A percentile compares a stretch with the other conserved stretches of the same genome.
Evolutionary conservation across 2,113 vertebrate species (phyloP).

Genomic region (Chloropsis cyanopogon): DNA sequence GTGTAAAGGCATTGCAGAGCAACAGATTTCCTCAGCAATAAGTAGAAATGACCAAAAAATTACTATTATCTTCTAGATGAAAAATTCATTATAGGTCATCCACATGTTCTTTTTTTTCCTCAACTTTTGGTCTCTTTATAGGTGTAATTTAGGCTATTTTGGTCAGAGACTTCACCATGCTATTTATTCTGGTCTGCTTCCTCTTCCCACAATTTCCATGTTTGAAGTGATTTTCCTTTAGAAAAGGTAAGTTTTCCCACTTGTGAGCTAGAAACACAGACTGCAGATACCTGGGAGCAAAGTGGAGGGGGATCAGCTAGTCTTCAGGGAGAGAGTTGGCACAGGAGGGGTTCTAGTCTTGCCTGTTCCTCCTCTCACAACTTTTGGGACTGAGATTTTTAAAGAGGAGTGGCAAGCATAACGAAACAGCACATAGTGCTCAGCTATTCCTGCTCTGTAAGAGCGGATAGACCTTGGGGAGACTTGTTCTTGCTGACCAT

Average conservation of each 20-base stretch:
- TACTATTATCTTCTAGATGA: neutral
- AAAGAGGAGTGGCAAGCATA: neutral
- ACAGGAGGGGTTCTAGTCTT: neutral
- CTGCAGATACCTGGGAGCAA: neutral
- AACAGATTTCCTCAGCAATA: neutral
- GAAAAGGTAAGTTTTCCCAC: neutral
- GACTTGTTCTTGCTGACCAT: neutral
- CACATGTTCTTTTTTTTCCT: neutral
- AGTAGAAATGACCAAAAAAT: neutral
- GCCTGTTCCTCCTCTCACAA: neutral
- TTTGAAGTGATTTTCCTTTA: neutral
- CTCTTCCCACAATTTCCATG: neutral
- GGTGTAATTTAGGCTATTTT: neutral
- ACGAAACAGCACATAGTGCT: accelerated
- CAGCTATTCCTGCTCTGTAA: neutral
- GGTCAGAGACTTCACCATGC: neutral
- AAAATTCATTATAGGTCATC: neutral
- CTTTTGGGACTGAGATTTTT: neutral
- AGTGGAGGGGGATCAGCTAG: accelerated
- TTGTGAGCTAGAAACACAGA: neutral
- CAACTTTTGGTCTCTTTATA: neutral
- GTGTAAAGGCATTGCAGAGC: neutral
- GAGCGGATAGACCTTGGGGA: neutral
- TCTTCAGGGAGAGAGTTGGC: neutral
- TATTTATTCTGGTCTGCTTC: neutral